Evolutionary conservation across 2,888 invertebrate genomes (phyloP), one percentile per base, ranked within the genome.

Genomic region (Hemicrepidius hirtus): DNA sequence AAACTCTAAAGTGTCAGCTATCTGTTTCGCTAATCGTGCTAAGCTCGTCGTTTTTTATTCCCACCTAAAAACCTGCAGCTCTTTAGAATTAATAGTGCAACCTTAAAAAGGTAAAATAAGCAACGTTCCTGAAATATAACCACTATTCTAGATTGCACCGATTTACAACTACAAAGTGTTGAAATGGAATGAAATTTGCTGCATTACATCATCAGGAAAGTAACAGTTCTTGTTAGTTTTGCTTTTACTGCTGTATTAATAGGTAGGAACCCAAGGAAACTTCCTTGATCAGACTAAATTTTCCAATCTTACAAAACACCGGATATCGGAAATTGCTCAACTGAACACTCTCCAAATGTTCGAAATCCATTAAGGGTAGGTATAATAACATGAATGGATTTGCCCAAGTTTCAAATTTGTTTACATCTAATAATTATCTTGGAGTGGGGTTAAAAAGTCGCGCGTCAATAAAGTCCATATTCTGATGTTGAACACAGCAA

Each of bases 1-100:
- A 68, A 68, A 62, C 53, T 66, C 35, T 44, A 49, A 41, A 68
- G 68, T 68, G 68, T 68, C 60, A 41, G 68, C 68, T 62, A 68
- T 68, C 62, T 68, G 62, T 63, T 68, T 53, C 32, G 24, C 60
- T 68, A 68, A 68, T 62, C 62, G 60, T 62, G 59, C 53, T 53
- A 28, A 68, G 41, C 50, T 40, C 18, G 44, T 46, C 49, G 60
- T 62, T 60, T 68, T 62, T 68, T 55, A 68, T 32, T 37, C 37
- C 16, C 18, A 28, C n/a, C 53, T 53, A 37, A 57, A 32, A 57
- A 20, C 18, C 35, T 37, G 55, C 12, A 37, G 35, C 16, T 55
- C 28, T 53, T 21, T 37, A 12, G n/a, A 57, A 57, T 57, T 57
- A 57, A 40, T 57, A 57, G 57, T 20, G 35, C 20, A 37, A 57